phyloP scores from a whole-genome alignment of 2,888 invertebrate species.

The Pseudanteris insignis region DNA sequence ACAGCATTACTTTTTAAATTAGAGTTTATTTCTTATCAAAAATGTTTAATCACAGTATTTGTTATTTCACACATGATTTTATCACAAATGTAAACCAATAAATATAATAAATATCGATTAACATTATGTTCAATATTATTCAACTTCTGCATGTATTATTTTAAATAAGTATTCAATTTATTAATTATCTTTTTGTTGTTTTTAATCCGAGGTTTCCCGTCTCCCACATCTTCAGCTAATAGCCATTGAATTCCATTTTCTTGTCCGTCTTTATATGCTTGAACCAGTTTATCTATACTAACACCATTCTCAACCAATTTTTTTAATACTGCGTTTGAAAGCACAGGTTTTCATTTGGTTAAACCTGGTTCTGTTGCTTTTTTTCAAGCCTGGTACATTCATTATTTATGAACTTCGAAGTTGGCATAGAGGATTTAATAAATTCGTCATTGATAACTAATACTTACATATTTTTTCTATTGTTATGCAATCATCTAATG shows the following conservation, averaged over 20 bases:
- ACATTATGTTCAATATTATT: too few species aligned
- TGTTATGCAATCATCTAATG: not conserved
- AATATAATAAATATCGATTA: too few species aligned
- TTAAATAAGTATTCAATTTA: conserved; percentile 4
- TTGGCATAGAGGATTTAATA: not conserved
- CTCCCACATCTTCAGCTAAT: conserved; percentile 10
- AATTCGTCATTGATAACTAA: not conserved
- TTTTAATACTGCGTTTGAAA: conserved; percentile 13
- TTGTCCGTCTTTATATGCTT: conserved; percentile 4
- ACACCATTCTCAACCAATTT: conserved; percentile 10
- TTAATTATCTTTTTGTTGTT: conserved; percentile 13
- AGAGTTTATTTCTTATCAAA: too few species aligned
- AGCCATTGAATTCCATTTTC: conserved; percentile 4
- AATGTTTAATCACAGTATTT: too few species aligned
- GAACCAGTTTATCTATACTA: conserved; percentile 1
- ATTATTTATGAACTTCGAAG: not conserved
- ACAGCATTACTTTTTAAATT: too few species aligned
- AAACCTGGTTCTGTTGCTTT: not conserved
- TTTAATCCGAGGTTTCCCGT: conserved; percentile 13
- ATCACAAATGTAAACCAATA: too few species aligned
- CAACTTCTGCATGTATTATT: too few species aligned
- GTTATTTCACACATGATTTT: too few species aligned
- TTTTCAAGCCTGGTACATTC: conserved; percentile 1
- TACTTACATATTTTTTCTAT: conserved; percentile 1
- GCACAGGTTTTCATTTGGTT: not conserved